Conservation (phyloP, 2,797 vertebrate species). For the Ctenosaura bakeri region DNA sequence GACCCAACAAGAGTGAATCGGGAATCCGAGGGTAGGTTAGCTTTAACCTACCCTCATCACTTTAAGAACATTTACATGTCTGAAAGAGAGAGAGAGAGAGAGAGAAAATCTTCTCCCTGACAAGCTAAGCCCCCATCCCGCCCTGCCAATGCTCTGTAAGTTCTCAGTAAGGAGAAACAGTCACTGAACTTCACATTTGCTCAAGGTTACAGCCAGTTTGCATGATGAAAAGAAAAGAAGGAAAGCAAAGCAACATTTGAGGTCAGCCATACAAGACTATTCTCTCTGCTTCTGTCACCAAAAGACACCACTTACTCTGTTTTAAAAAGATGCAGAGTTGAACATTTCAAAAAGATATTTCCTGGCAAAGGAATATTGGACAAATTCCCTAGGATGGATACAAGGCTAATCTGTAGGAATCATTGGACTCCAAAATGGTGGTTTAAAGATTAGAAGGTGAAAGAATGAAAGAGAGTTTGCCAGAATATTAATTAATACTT, state of each 20-base stretch:
- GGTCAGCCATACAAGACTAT: neutral
- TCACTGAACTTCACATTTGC: neutral
- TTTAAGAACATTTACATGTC: neutral
- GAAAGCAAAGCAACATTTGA: neutral
- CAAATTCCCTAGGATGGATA: constrained; percentile 63
- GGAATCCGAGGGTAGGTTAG: no score
- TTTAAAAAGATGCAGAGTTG: constrained; percentile 39
- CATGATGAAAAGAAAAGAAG: neutral
- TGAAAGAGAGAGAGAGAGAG: no score
- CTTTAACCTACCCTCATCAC: no score
- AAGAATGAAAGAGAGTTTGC: constrained; percentile 23
- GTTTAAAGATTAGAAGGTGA: constrained; percentile 69
- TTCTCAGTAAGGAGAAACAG: neutral
- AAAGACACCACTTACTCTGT: neutral
- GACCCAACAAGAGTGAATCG: no score
- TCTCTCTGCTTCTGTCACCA: constrained; percentile 38
- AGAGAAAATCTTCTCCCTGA: neutral
- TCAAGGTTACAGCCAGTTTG: neutral
- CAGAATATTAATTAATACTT: constrained; percentile 48
- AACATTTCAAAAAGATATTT: constrained; percentile 50
- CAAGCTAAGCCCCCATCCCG: neutral
- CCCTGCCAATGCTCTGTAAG: no score
- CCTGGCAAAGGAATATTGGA: constrained; percentile 61
- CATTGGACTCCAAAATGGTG: constrained; percentile 51
- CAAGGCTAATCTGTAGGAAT: constrained; percentile 55